Evolutionary conservation across 2,888 invertebrate species (phyloP).

Genomic region (Thereva unica): DNA sequence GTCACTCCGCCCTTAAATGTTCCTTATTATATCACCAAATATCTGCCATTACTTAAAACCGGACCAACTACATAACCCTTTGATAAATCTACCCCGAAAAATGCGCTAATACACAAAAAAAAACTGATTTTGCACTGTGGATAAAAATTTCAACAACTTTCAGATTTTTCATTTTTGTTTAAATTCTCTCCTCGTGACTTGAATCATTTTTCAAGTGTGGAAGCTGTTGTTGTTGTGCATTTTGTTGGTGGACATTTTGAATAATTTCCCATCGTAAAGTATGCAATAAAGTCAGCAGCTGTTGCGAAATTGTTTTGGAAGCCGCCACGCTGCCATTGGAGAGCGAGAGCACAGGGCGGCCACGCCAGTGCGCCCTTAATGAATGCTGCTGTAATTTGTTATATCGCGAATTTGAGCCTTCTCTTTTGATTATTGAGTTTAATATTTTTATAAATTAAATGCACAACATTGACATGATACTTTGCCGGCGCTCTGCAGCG

Average conservation of each 20-base stretch:
- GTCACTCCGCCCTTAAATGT: too few relatives aligned
- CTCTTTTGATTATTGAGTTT: too few relatives aligned
- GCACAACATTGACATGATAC: too few relatives aligned
- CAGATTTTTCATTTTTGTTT: conserved; percentile 19
- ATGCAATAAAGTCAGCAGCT: conserved; percentile 59
- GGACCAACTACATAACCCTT: too few relatives aligned
- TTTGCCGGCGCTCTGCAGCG: too few relatives aligned
- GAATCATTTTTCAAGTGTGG: conserved; percentile 20
- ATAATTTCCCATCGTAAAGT: conserved; percentile 59
- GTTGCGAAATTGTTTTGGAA: conserved; percentile 59
- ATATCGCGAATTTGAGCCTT: too few relatives aligned
- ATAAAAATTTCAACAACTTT: conserved; percentile 12
- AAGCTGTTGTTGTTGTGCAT: conserved; percentile 17
- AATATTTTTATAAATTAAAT: too few relatives aligned
- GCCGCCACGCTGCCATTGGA: conserved; percentile 58
- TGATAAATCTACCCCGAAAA: too few relatives aligned
- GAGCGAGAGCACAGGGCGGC: conserved; percentile 38
- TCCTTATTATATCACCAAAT: too few relatives aligned
- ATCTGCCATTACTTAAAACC: too few relatives aligned
- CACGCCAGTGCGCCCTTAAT: conserved; percentile 34
- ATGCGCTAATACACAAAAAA: too few relatives aligned
- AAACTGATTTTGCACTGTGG: background rate
- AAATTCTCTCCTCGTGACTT: conserved; percentile 21
- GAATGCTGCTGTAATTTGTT: conserved; percentile 33
- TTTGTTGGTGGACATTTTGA: conserved; percentile 49